Base-by-base conservation (phyloP, 2,888 invertebrate genomes). In the Herminia tarsipennalis region DNA sequence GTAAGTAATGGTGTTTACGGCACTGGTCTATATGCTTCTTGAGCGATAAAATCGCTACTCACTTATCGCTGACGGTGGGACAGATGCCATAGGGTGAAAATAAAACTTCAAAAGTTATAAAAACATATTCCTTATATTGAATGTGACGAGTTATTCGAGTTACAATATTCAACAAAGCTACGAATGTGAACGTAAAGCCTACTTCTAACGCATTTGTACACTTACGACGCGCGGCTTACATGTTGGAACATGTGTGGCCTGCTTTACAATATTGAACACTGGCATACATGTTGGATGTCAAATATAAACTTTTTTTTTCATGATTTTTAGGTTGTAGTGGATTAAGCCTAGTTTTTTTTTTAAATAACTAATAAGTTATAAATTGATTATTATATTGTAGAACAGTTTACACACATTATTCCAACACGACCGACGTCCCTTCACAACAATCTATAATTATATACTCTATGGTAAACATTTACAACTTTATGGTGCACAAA, bases 121-220 rank as follows among this genome's bases (percentile, higher is more conserved):
- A 78, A 79, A 80, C 77, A 77, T 76, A 77, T 53, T 70, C 55
- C 56, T 70, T 76, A 77, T 77, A 79, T 75, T 79, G 64, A 61
- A 64, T 70, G 68, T 73, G 70, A 73, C 46, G 30, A 58, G 46
- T 49, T 36, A 27, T 49, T 60, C 58, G 62, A 56, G 45, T 58
- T 64, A 59, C 42, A 56, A 60, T 66, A 69, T 58, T 62, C 72
- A 71, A 72, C 70, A 63, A 76, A 73, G 71, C 70, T 57, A 64
- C 22, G 18, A 24, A 12, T 32, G 56, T 56, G 56, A 51, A 66
- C 46, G 35, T 39, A 51, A n/a, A 44, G 46, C 45, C 57, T 45
- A 60, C 30, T 40, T 25, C 49, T 56, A 46, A 36, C 36, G 22
- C 43, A 24, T 62, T 63, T 66, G 62, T 66, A 63, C 62, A 65